Percentiles rank a stretch among this genome's conserved stretches.
Evolutionary conservation across 35 echinoderm and acorn worm genomes (phyloP).

Genomic region (Diadema setosum): DNA sequence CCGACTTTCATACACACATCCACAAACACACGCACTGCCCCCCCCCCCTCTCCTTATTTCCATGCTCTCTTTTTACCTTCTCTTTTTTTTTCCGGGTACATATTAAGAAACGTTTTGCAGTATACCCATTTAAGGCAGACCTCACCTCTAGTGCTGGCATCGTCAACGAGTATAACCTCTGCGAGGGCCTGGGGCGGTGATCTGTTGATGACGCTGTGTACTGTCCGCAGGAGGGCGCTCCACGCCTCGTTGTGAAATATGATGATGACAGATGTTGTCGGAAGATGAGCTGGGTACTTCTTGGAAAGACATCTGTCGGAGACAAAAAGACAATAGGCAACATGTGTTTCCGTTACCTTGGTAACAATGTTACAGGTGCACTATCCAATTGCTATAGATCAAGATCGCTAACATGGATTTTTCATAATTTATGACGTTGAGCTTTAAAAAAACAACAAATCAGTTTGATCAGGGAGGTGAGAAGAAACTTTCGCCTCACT

Average conservation of each 20-base stretch:
- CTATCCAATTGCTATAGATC: no score
- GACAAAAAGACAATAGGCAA: no score
- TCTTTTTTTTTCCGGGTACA: neutral
- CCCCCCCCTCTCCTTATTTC: neutral
- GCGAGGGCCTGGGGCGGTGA: neutral
- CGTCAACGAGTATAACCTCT: constrained; percentile 48
- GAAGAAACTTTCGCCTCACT: no score
- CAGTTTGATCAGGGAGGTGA: no score
- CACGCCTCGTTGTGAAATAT: constrained; percentile 57
- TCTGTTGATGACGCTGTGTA: constrained; percentile 48
- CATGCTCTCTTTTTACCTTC: no score
- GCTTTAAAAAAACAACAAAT: no score
- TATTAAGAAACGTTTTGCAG: no score
- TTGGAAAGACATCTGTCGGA: neutral
- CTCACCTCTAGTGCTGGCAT: constrained; percentile 43
- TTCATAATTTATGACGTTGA: no score
- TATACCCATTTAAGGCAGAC: neutral
- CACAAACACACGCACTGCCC: neutral
- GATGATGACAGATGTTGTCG: constrained; percentile 41
- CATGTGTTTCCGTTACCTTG: no score
- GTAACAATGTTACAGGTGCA: no score
- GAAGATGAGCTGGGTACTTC: neutral
- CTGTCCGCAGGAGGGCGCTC: constrained; percentile 28
- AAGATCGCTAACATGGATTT: no score
- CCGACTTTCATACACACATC: neutral